Percentiles rank a stretch among this genome's conserved stretches.
Evolutionary conservation across 2,113 vertebrate genomes (phyloP).

Genomic region (Psittacus erithacus): DNA sequence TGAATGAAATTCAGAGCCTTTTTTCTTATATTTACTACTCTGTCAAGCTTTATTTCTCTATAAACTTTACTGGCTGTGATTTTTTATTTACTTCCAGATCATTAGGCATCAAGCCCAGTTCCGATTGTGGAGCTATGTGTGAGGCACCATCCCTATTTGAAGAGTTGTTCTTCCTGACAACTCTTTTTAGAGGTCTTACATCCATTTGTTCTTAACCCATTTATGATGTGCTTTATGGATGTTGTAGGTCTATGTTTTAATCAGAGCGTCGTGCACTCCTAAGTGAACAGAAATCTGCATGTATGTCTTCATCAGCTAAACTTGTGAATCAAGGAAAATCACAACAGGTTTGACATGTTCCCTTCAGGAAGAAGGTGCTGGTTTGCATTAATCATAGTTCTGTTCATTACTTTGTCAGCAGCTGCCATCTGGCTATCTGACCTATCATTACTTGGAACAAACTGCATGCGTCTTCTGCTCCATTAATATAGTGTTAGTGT

Average conservation of each 20-base stretch:
- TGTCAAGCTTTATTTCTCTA: not conserved
- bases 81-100: constrained; percentile 46
- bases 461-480: not conserved
- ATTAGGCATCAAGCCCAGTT: not conserved
- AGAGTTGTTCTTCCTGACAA: not conserved
- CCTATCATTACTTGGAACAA: not conserved
- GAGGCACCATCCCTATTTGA: not conserved
- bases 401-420: not conserved
- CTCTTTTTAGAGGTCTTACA: not conserved
- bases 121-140: not conserved
- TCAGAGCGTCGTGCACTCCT: not conserved
- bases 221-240: not conserved
- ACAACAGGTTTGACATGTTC: not conserved
- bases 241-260: not conserved
- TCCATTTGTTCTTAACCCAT: not conserved
- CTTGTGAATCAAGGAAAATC: not conserved
- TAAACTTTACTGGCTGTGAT: constrained; percentile 18
- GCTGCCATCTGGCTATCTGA: not conserved
- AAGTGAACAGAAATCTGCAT: not conserved
- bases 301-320: not conserved
- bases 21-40: not conserved
- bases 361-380: not conserved
- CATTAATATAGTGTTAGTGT: not conserved
- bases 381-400: constrained; percentile 1
- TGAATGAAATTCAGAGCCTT: not conserved